Percentiles rank a stretch among this genome's conserved stretches.
Evolutionary conservation across 2,797 vertebrate genomes (phyloP).

Genomic region (Pangasius macronema): DNA sequence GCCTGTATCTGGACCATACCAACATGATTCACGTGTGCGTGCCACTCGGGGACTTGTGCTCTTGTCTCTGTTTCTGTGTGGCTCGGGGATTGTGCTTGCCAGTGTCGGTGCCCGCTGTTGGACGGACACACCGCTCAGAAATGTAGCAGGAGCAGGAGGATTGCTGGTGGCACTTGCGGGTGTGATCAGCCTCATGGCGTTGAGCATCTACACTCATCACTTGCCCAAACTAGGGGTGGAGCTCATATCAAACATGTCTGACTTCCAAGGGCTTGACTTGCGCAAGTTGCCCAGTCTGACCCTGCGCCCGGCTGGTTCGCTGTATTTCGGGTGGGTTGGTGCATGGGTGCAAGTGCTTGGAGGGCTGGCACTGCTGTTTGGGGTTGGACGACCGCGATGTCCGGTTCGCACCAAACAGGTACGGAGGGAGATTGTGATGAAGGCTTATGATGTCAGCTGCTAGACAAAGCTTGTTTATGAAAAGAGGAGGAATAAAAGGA

Average conservation of each 20-base stretch:
- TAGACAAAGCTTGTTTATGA: constrained; percentile 6
- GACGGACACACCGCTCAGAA: constrained; percentile 76
- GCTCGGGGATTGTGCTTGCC: constrained; percentile 75
- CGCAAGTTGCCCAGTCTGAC: constrained; percentile 64
- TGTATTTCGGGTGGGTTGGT: constrained; percentile 81
- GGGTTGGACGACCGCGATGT: constrained; percentile 71
- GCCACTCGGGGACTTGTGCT: constrained; percentile 73
- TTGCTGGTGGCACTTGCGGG: constrained; percentile 73
- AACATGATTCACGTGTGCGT: constrained; percentile 69
- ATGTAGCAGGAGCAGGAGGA: constrained; percentile 74
- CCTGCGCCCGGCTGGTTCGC: constrained; percentile 71
- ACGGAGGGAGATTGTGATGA: constrained; percentile 51
- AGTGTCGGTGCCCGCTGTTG: constrained; percentile 78
- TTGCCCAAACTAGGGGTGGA: constrained; percentile 67
- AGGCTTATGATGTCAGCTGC: constrained; percentile 57
- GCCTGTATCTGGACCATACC: constrained; percentile 73
- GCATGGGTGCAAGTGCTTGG: constrained; percentile 76
- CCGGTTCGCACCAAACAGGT: constrained; percentile 60
- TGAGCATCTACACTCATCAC: constrained; percentile 75
- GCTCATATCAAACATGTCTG: constrained; percentile 41
- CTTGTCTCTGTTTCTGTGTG: constrained; percentile 76
- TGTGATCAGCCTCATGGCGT: constrained; percentile 71
- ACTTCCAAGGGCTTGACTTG: constrained; percentile 37
- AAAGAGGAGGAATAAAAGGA: not conserved
- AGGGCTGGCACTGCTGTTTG: constrained; percentile 70